phyloP scores from a whole-genome alignment of 2,888 invertebrate genomes.

The Drosophila melanosoma region DNA sequence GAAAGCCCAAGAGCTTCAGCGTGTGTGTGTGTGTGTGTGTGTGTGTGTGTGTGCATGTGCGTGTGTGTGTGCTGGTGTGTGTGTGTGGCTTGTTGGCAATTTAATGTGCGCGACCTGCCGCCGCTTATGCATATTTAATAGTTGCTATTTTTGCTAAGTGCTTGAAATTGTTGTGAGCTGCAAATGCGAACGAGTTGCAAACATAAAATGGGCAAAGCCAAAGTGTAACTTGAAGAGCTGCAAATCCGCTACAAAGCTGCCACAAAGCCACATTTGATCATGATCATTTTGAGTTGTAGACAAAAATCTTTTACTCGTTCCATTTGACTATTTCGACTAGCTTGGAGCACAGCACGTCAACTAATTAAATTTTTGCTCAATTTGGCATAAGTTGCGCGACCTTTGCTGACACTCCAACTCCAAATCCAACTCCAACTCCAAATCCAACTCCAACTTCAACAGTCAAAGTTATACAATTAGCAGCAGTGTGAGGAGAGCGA shows the following conservation, averaged over 20 bases:
- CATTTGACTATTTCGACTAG: neutral
- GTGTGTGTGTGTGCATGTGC: slow-evolving; percentile 28
- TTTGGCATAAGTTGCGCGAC: slow-evolving; percentile 62
- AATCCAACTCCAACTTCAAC: slow-evolving; percentile 32
- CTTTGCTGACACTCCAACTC: slow-evolving; percentile 53
- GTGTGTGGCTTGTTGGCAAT: slow-evolving; percentile 69
- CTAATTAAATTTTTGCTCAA: slow-evolving; percentile 76
- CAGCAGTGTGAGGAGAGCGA: slow-evolving; percentile 28
- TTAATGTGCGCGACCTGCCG: slow-evolving; percentile 74
- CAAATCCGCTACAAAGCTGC: slow-evolving; percentile 48
- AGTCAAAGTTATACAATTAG: slow-evolving; percentile 71
- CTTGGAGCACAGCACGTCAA: slow-evolving; percentile 39
- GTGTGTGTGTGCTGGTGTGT: slow-evolving; percentile 11
- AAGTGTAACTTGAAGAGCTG: slow-evolving; percentile 45
- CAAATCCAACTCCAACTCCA: neutral
- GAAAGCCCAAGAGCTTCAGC: slow-evolving; percentile 29
- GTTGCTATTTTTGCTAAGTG: slow-evolving; percentile 82
- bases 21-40: slow-evolving; percentile 5
- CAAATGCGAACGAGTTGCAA: slow-evolving; percentile 16
- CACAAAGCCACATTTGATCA: slow-evolving; percentile 43
- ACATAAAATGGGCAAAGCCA: slow-evolving; percentile 26
- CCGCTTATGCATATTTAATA: slow-evolving; percentile 79
- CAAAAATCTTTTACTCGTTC: neutral
- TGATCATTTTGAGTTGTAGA: neutral
- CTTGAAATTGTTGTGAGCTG: slow-evolving; percentile 67